These are phyloP conservation scores for Ditylenchus dipsaci DNA, from an alignment of 1,140 invertebrate genomes.

Conservation along the genomic window DNA sequence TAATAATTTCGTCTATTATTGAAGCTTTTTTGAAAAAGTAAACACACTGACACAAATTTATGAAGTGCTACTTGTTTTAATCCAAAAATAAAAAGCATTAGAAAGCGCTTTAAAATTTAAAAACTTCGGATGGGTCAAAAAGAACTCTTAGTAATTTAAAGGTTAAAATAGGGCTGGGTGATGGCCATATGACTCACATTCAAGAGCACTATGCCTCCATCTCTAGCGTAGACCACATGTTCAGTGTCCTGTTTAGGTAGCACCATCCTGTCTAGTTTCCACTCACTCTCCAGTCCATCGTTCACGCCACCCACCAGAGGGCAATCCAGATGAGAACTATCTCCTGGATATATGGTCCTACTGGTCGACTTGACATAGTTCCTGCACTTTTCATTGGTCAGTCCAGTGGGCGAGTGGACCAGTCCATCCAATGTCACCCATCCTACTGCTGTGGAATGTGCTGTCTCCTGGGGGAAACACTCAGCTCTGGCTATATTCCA, in stretches of 20 bases:
- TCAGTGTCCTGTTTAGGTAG: slow-evolving; percentile 12
- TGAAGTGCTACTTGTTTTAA: too few relatives aligned
- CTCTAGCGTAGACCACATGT: slow-evolving; percentile 22
- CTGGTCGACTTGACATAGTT: slow-evolving; percentile 29
- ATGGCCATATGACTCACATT: too few relatives aligned
- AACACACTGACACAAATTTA: too few relatives aligned
- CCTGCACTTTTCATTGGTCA: slow-evolving; percentile 25
- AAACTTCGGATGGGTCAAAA: too few relatives aligned
- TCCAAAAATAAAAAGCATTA: too few relatives aligned
- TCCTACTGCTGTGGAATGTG: slow-evolving; percentile 44
- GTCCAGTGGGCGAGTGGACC: slow-evolving; percentile 3
- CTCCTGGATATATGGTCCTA: slow-evolving; percentile 45
- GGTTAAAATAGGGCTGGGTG: too few relatives aligned
- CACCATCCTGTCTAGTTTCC: slow-evolving; percentile 20
- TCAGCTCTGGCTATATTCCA: slow-evolving; percentile 48
- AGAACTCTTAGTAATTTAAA: background rate
- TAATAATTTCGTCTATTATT: too few relatives aligned
- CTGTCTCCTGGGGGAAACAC: slow-evolving; percentile 41
- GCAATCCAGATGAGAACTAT: slow-evolving; percentile 36
- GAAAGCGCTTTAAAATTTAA: too few relatives aligned
- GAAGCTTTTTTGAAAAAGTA: too few relatives aligned
- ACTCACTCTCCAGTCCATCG: background rate
- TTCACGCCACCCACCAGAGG: background rate
- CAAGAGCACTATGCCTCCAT: slow-evolving; percentile 47
- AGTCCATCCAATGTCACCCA: slow-evolving; percentile 33